Evolutionary conservation across 2,113 vertebrate genomes (phyloP), one percentile per base, ranked within the genome.

Genomic region (Mus musculus): DNA sequence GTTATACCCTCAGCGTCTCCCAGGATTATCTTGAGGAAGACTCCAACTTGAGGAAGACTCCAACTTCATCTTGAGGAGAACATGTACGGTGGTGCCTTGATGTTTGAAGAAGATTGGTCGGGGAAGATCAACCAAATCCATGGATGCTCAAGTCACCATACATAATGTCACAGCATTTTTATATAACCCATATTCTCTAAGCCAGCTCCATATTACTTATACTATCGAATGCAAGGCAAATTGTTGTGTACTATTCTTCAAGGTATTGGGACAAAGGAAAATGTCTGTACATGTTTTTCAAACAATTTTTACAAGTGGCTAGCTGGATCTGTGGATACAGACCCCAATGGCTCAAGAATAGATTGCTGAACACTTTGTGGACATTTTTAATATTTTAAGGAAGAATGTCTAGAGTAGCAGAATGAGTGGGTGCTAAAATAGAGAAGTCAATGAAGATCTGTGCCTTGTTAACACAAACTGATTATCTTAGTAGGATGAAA

Each of bases 331-430:
- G 9, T 59, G n/a, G 26, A 36, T 22, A 22, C 16, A 61, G n/a
- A 46, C 19, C 4, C 10, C 1, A 33, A 30, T 19, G 46, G 0
- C 3, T 28, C 13, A 28, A 28, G 9, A 19, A 63, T 2, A 61
- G n/a, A 63, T 20, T 14, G 2, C 26, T 59, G 1, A 75, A 28
- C 11, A 86, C 75, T 91, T 91, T 84, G 46, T 33, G 8, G 7
- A 49, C 19, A 65, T 52, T 87, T 77, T 95, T 82, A 82, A 78
- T 69, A 61, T 89, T 96, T 86, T 17, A 95, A 56, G 82, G 88
- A 72, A 86, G 54, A 89, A 77, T 69, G 4, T 33, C 22, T 63
- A 95, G 96, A 77, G 67, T 49, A n/a, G 14, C 20, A 76, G 81
- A 91, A 26, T 86, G n/a, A 85, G n/a, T 92, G 78, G n/a, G 19